Percentiles rank a stretch among this genome's conserved stretches.
phyloP scores from a whole-genome alignment of 1,140 invertebrate species.

The Cephus cinctus region DNA sequence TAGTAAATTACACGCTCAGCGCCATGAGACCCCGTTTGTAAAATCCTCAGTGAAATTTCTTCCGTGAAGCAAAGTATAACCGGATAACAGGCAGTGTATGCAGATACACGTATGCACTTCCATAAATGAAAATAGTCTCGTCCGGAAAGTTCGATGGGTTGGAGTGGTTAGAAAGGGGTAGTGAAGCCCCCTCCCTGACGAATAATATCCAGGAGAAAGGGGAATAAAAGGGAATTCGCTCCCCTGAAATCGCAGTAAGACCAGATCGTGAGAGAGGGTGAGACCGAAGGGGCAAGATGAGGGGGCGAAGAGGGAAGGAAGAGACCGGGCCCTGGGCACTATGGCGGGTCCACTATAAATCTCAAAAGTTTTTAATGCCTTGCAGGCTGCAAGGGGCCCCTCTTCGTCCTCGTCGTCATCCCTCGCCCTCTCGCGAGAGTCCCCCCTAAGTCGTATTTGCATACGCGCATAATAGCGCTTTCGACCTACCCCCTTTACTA shows the following conservation, averaged over 20 bases:
- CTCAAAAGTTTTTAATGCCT: constrained; percentile 52
- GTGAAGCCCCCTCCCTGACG: no score
- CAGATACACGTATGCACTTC: no score
- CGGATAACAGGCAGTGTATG: no score
- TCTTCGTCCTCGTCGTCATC: constrained; percentile 10
- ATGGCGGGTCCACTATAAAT: constrained; percentile 55
- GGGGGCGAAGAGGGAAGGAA: neutral
- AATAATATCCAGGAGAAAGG: neutral
- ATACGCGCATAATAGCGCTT: constrained; percentile 52
- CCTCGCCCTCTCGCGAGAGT: constrained; percentile 1
- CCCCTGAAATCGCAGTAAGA: neutral
- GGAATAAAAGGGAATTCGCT: neutral
- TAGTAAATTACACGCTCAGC: no score
- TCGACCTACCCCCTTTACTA: constrained; percentile 53
- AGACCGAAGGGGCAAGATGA: no score
- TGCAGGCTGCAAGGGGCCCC: constrained; percentile 34
- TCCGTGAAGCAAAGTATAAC: no score
- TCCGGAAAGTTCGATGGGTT: no score
- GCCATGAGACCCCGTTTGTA: no score
- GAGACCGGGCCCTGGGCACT: constrained; percentile 13
- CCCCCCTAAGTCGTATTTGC: constrained; percentile 41
- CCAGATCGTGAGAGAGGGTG: no score
- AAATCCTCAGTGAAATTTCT: no score
- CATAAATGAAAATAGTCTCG: no score
- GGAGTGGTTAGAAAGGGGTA: no score